Evolutionary conservation across 2,113 vertebrate genomes (phyloP).

Genomic region (Poeciliopsis retropinna): DNA sequence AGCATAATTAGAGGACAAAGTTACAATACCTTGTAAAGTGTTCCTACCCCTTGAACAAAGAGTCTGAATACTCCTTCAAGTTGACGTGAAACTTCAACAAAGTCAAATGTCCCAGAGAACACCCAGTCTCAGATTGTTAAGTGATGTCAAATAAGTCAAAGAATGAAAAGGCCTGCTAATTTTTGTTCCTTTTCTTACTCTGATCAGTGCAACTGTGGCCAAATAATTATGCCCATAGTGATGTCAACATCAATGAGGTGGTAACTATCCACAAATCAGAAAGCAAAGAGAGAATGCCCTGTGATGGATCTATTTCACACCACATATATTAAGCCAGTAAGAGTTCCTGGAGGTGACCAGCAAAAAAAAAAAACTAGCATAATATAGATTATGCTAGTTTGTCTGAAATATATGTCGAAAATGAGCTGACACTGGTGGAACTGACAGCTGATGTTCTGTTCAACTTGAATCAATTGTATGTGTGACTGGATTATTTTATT

Average conservation of each 20-base stretch:
- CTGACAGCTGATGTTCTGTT: background rate
- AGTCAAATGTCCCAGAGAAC: conserved; percentile 27
- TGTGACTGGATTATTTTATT: too few relatives aligned
- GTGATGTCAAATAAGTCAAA: conserved; percentile 37
- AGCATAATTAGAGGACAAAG: conserved; percentile 39
- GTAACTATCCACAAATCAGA: conserved; percentile 24
- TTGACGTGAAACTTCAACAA: conserved; percentile 6
- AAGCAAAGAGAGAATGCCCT: background rate
- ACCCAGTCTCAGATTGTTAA: conserved; percentile 23
- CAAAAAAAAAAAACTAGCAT: background rate
- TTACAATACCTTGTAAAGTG: conserved; percentile 11
- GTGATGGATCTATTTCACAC: conserved; percentile 19
- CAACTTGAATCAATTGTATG: too few relatives aligned
- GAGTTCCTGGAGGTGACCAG: conserved; percentile 1
- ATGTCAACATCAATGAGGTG: conserved; percentile 19
- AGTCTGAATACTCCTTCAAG: background rate
- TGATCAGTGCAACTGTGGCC: conserved; percentile 24
- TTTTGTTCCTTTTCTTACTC: conserved; percentile 41
- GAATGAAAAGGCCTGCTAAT: conserved; percentile 42
- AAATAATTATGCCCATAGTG: background rate
- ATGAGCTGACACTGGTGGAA: background rate
- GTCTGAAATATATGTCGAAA: conserved; percentile 19
- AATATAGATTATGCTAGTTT: background rate
- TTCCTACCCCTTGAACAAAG: background rate
- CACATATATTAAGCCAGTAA: conserved; percentile 4